Base-by-base conservation (phyloP, 2,888 invertebrate species). In the Parnassius smintheus region DNA sequence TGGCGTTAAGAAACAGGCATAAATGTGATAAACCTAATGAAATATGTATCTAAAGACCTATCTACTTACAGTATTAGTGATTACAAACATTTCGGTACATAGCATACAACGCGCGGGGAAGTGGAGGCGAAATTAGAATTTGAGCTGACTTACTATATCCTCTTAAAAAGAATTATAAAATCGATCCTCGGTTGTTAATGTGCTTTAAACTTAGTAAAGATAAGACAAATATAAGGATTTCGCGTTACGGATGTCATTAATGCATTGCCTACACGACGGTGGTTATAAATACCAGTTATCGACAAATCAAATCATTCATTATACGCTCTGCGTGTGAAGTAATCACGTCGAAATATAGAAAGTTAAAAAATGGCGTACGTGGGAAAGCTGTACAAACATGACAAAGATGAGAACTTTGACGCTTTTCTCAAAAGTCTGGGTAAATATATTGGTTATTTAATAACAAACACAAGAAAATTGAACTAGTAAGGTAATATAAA, bases 351-450 rank as follows among this genome's bases (percentile, higher is more conserved):
- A 8, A n/a, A 44, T 13, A 18, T 44, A 10, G 10, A 18, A 42
- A 13, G 12, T 10, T 13, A 8, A 9, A 54, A 42, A 54, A 54
- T 54, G 54, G n/a, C 18, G n/a, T 54, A 10, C 41, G 10, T 42
- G 10, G 54, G 54, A 54, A 54, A 54, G 13, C 2, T 42, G 41
- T 54, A 44, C 44, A 42, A 18, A 13, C 54, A 44, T 42, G 54
- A 54, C 2, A 54, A 44, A 4, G 54, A 54, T 10, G 54, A 54
- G 42, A 54, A 54, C 10, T 54, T 54, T 18, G 54, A 41, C 1
- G 54, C 41, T 2, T 54, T 18, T 44, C 10, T 54, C 54, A 10
- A 54, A 9, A 54, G 2, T n/a, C 18, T 54, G 54, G 54, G 54
- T 54, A 54, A 54, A 54, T 44, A 44, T 35, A 35, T 1, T 35